A percentile compares a stretch with the other conserved stretches of the same genome.
Evolutionary conservation across 2,888 invertebrate species (phyloP).

Genomic region (Venusia cambrica): DNA sequence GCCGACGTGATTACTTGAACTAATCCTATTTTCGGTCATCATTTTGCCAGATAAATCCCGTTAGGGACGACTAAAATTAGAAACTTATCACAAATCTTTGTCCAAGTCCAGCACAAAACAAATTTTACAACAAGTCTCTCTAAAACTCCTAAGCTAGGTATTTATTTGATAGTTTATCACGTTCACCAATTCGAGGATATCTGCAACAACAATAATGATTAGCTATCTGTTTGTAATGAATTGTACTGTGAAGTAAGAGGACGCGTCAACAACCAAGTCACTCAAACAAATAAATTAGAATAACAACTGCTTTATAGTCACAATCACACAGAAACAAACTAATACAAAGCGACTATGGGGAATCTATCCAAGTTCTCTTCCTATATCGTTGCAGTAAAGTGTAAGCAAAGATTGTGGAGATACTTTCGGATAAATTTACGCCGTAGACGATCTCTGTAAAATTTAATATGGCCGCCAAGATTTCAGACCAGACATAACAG

Average conservation of each 20-base stretch:
- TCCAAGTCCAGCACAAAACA: conserved; percentile 74
- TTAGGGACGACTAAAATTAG: conserved; percentile 74
- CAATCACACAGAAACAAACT: conserved; percentile 7
- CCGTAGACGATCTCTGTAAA: conserved; percentile 47
- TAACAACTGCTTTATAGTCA: conserved; percentile 12
- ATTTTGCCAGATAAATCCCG: conserved; percentile 79
- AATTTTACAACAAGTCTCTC: conserved; percentile 76
- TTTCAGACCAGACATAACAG: conserved; percentile 22
- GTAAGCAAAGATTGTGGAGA: conserved; percentile 46
- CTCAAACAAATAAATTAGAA: conserved; percentile 44
- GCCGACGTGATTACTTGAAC: conserved; percentile 84
- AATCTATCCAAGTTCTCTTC: conserved; percentile 2
- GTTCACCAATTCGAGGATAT: conserved; percentile 75
- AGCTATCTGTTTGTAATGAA: conserved; percentile 19
- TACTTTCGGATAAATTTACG: conserved; percentile 54
- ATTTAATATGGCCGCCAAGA: conserved; percentile 71
- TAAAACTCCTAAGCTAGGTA: conserved; percentile 71
- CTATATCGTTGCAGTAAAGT: not conserved
- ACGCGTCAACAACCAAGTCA: conserved; percentile 73
- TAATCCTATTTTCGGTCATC: conserved; percentile 89
- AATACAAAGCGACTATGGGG: not conserved
- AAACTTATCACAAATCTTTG: conserved; percentile 75
- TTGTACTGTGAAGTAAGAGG: conserved; percentile 34
- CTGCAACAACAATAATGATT: conserved; percentile 62
- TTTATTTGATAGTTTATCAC: conserved; percentile 69